A percentile compares a stretch with the other conserved stretches of the same genome.
These are phyloP conservation scores for Centropus bengalensis DNA, from an alignment of 2,113 vertebrate species.

Conservation along the genomic window DNA sequence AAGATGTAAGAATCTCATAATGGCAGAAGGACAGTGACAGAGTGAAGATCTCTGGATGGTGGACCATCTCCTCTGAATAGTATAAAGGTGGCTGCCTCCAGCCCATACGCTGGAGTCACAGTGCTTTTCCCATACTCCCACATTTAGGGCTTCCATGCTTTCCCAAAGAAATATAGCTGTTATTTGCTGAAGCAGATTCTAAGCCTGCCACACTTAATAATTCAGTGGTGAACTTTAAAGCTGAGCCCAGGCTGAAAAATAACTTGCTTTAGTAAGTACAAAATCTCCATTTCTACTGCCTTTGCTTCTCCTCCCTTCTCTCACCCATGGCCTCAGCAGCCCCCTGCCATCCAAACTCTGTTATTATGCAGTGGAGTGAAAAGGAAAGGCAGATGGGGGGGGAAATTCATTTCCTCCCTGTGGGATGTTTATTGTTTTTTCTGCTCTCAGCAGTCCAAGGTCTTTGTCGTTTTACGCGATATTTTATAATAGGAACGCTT, in stretches of 20 bases:
- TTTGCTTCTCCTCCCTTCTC: not conserved
- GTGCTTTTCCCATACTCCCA: not conserved
- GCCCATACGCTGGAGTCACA: not conserved
- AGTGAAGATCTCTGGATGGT: not conserved
- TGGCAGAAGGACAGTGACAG: not conserved
- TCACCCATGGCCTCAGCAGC: not conserved
- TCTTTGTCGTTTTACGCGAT: not conserved
- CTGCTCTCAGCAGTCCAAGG: conserved; percentile 24
- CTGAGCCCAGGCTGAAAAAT: conserved; percentile 34
- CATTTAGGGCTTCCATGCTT: not conserved
- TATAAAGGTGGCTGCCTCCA: not conserved
- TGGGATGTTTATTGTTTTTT: conserved; percentile 55
- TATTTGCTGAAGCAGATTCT: conserved; percentile 15
- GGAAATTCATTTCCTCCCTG: conserved; percentile 31
- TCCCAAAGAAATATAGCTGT: conserved; percentile 27
- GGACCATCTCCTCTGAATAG: not conserved
- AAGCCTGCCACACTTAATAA: conserved; percentile 56
- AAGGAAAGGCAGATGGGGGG: not conserved
- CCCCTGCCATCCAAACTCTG: conserved; percentile 26
- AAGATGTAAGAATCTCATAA: not conserved
- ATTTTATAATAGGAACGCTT: conserved; percentile 43
- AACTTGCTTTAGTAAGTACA: conserved; percentile 62
- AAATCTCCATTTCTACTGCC: conserved; percentile 54
- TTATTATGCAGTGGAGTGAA: not conserved
- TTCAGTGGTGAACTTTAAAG: conserved; percentile 66